These are phyloP conservation scores for Boloria euphrosyne DNA, from an alignment of 2,888 invertebrate genomes.

Conservation along the genomic window DNA sequence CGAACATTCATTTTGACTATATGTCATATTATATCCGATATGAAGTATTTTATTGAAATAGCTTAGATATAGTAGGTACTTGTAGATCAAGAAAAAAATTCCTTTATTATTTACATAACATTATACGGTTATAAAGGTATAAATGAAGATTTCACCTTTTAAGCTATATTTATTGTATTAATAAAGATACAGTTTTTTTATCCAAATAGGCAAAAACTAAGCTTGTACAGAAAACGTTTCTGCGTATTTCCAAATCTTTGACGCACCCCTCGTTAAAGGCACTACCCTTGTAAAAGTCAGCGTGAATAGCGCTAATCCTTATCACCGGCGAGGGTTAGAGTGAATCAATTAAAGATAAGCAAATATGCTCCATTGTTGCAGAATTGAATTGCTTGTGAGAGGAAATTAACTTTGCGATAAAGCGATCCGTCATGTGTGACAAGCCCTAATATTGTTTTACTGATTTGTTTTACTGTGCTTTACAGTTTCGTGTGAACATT, in stretches of 20 bases:
- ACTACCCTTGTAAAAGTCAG: slow-evolving; percentile 81
- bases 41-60: too few relatives aligned
- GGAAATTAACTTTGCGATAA: slow-evolving; percentile 77
- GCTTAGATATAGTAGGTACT: too few relatives aligned
- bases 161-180: too few relatives aligned
- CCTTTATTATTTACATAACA: too few relatives aligned
- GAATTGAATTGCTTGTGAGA: slow-evolving; percentile 76
- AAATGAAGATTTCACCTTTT: too few relatives aligned
- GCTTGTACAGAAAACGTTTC: slow-evolving; percentile 21
- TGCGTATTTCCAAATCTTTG: slow-evolving; percentile 50
- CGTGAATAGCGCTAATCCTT: slow-evolving; percentile 81
- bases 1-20: too few relatives aligned
- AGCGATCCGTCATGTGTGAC: slow-evolving; percentile 69
- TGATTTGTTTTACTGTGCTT: slow-evolving; percentile 10
- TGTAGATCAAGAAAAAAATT: too few relatives aligned
- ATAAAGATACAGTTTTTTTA: neutral
- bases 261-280: slow-evolving; percentile 67
- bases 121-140: too few relatives aligned
- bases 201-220: slow-evolving; percentile 31
- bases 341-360: slow-evolving; percentile 83
- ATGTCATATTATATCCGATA: too few relatives aligned
- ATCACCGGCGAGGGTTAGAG: slow-evolving; percentile 73
- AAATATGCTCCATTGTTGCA: slow-evolving; percentile 75
- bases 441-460: slow-evolving; percentile 58
- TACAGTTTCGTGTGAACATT: slow-evolving; percentile 22